Conservation (phyloP, 2,888 invertebrate species). For the Autographa pulchrina region DNA sequence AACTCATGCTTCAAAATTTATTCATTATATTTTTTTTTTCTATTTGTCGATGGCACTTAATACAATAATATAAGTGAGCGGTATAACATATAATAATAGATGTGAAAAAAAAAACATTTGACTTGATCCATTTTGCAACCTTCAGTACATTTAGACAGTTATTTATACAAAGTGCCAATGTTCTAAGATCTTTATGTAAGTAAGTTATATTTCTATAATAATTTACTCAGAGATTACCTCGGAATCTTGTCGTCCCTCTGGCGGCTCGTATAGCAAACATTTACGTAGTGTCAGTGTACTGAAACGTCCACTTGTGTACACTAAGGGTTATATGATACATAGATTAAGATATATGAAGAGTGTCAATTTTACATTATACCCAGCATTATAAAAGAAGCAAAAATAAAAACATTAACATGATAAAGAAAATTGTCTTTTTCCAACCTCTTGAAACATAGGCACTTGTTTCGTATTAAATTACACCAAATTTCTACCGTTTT, state of each 20-base stretch:
- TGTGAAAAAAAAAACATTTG: too few species aligned
- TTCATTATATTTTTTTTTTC: too few species aligned
- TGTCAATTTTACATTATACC: not conserved
- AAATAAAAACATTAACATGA: too few species aligned
- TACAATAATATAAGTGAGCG: too few species aligned
- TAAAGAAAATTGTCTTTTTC: too few species aligned
- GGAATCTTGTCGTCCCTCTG: slow-evolving; percentile 46
- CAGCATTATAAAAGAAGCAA: too few species aligned
- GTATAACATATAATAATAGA: too few species aligned
- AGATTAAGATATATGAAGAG: slow-evolving; percentile 29
- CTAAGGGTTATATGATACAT: slow-evolving; percentile 41
- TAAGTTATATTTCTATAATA: slow-evolving; percentile 47
- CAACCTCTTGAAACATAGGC: too few species aligned
- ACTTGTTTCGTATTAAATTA: too few species aligned
- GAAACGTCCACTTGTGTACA: slow-evolving; percentile 67
- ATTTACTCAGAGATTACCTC: slow-evolving; percentile 38
- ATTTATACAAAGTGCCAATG: not conserved
- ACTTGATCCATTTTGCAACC: not conserved
- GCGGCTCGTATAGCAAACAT: slow-evolving; percentile 59
- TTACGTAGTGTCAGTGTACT: slow-evolving; percentile 50
- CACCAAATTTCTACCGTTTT: too few species aligned
- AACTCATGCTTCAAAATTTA: too few species aligned
- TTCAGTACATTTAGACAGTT: not conserved
- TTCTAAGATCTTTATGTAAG: slow-evolving; percentile 24
- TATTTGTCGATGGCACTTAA: too few species aligned